These are phyloP conservation scores for Machimus rusticus DNA, from an alignment of 2,888 invertebrate genomes.

Conservation along the genomic window DNA sequence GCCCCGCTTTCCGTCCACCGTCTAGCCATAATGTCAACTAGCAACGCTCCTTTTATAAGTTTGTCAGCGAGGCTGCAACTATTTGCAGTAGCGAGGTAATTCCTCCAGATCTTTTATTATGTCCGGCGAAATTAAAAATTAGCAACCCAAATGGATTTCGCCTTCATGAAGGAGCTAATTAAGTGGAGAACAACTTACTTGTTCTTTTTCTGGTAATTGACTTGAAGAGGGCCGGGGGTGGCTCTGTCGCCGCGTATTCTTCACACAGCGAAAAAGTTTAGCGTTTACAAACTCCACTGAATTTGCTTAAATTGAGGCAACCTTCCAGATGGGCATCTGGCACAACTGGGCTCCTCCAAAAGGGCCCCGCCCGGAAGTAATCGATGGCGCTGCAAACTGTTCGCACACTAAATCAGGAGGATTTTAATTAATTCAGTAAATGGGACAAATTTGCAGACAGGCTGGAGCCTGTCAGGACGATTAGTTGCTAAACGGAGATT, in stretches of 20 bases:
- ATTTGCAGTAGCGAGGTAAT: constrained; percentile 3
- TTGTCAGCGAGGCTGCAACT: constrained; percentile 13
- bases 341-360: not conserved
- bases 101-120: constrained; percentile 28
- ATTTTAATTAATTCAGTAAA: constrained; percentile 23
- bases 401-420: not conserved
- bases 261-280: not conserved
- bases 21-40: not conserved
- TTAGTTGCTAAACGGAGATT: constrained; percentile 2
- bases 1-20: not conserved
- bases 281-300: not conserved
- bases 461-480: not conserved
- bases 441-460: not conserved
- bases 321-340: not conserved
- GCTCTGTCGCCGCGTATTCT: not conserved
- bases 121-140: constrained; percentile 21
- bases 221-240: not conserved
- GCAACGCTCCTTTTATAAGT: not conserved
- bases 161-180: constrained; percentile 16
- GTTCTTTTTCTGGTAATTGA: not conserved
- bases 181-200: constrained; percentile 7
- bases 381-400: not conserved
- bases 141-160: constrained; percentile 12
- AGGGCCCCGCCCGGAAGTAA: not conserved
- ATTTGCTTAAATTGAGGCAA: not conserved